Percentiles rank a stretch among this genome's conserved stretches.
Conservation (phyloP, 2,888 invertebrate genomes). For the Odontothrips loti region DNA sequence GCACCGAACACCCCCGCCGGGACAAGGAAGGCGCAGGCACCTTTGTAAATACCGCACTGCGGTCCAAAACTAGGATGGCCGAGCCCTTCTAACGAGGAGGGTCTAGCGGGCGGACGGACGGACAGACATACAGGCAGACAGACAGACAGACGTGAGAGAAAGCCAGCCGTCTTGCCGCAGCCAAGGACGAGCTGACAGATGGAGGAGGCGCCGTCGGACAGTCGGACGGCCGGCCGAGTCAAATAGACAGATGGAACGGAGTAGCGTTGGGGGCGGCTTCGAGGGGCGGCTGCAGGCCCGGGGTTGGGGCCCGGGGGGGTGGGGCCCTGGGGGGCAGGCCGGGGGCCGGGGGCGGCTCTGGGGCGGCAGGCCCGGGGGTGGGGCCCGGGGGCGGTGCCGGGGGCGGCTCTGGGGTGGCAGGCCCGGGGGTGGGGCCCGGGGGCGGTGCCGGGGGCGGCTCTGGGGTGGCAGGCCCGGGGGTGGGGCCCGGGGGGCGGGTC, state of each 20-base stretch:
- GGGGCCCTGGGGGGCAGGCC: neutral
- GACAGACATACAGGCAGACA: too few species aligned
- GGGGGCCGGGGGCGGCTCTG: neutral
- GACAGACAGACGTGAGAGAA: too few species aligned
- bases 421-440: neutral
- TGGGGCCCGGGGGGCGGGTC: too few species aligned
- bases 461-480: neutral
- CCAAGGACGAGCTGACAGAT: neutral
- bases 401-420: too few species aligned
- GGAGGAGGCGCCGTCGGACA: neutral
- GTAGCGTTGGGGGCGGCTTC: neutral
- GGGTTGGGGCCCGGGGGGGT: neutral
- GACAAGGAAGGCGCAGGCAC: neutral
- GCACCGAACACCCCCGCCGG: neutral
- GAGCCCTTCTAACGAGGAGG: neutral
- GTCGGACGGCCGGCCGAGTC: too few species aligned
- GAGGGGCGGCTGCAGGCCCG: too few species aligned
- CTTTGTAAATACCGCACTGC: constrained; percentile 17
- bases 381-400: neutral
- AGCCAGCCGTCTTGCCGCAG: neutral
- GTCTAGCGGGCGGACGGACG: too few species aligned
- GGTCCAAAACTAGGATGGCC: neutral
- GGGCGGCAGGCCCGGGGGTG: too few species aligned
- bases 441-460: neutral
- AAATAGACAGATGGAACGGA: neutral